Conservation (phyloP, 2,113 vertebrate species). For the Capreolus pygargus region DNA sequence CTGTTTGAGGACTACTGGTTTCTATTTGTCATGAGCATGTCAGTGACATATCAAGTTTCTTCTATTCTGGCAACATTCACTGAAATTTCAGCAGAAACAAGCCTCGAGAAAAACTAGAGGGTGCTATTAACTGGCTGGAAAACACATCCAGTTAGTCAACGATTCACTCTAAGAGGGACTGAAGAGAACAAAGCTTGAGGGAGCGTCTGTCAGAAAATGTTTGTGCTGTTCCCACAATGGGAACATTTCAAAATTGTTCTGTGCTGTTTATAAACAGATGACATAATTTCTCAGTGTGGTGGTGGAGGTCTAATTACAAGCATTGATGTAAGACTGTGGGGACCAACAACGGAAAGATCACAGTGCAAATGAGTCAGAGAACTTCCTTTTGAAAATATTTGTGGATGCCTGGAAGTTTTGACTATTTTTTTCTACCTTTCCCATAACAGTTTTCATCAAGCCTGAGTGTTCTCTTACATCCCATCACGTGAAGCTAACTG, state of each 20-base stretch:
- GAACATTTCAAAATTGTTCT: constrained; percentile 41
- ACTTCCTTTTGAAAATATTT: constrained; percentile 43
- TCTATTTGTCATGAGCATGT: not conserved
- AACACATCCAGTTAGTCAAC: not conserved
- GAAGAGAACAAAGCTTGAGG: constrained; percentile 31
- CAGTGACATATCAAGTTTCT: not conserved
- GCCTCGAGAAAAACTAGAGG: not conserved
- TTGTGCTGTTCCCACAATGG: constrained; percentile 36
- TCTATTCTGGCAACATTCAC: not conserved
- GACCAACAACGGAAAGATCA: not conserved
- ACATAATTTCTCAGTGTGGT: constrained; percentile 1
- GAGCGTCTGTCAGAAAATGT: constrained; percentile 47
- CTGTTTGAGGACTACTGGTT: not conserved
- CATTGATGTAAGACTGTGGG: constrained; percentile 11
- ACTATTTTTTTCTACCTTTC: constrained; percentile 54
- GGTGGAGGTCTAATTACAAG: constrained; percentile 13
- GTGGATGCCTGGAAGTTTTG: constrained; percentile 24
- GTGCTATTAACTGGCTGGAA: not conserved
- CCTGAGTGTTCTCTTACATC: not conserved
- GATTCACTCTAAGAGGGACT: not conserved
- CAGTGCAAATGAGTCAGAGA: constrained; percentile 29
- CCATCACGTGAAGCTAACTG: not conserved
- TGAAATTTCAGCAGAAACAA: not conserved
- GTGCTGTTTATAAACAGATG: constrained; percentile 55
- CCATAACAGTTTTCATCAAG: not conserved